phyloP scores from a whole-genome alignment of 2,888 invertebrate genomes.

The Microplitis manilae region DNA sequence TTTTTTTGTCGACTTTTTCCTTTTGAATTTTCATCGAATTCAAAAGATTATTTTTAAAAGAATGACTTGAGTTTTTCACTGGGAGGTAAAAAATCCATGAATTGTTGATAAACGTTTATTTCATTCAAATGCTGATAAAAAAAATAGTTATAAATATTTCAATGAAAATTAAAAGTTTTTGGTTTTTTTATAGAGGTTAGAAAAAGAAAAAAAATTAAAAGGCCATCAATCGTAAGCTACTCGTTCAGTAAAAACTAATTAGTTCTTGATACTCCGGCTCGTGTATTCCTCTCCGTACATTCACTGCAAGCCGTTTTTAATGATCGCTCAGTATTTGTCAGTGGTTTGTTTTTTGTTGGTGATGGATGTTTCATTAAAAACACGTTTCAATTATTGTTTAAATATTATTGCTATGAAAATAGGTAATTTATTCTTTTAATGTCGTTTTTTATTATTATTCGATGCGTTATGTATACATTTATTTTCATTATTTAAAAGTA shows the following conservation, averaged over 20 bases:
- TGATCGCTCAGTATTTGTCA: constrained; percentile 1
- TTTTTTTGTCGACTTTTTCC: too few species aligned
- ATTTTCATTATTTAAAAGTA: constrained; percentile 1
- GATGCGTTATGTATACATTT: neutral
- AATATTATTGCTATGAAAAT: neutral
- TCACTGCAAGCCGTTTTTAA: neutral
- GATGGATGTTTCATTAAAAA: constrained; percentile 1
- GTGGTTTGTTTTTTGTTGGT: neutral
- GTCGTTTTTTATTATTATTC: neutral
- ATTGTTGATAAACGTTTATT: too few species aligned
- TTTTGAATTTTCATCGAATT: too few species aligned
- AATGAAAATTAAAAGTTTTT: neutral
- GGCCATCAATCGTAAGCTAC: neutral
- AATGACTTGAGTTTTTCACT: too few species aligned
- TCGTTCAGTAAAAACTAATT: constrained; percentile 1
- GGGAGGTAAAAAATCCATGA: too few species aligned
- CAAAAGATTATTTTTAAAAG: too few species aligned
- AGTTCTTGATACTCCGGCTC: neutral
- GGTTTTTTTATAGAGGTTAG: neutral
- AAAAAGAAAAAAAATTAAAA: neutral
- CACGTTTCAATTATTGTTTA: neutral
- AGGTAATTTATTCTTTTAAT: neutral
- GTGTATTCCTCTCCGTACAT: neutral
- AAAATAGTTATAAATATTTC: neutral
- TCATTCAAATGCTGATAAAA: too few species aligned